Evolutionary conservation across 2,113 vertebrate species (phyloP).

Genomic region (Calonectris borealis): DNA sequence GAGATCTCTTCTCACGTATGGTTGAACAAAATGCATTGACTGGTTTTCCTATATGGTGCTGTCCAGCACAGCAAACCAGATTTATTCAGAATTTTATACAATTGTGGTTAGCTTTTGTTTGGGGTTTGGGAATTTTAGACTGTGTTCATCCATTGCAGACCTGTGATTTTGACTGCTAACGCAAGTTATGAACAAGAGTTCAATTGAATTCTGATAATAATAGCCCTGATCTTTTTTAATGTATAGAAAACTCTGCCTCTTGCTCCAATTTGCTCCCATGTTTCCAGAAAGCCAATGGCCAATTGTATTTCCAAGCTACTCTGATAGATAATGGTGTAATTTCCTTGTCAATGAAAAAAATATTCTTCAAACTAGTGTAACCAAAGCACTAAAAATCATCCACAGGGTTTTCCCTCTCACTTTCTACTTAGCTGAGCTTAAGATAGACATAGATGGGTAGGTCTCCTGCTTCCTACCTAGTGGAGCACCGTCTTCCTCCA

Average conservation of each 20-base stretch:
- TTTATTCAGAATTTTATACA: neutral
- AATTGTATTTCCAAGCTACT: neutral
- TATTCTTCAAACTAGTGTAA: neutral
- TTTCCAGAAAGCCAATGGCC: neutral
- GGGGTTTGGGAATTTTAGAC: neutral
- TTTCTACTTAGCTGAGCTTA: neutral
- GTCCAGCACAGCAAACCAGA: neutral
- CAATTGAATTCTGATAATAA: neutral
- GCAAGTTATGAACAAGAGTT: neutral
- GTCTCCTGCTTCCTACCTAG: neutral
- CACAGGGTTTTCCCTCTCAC: neutral
- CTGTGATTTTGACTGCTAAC: neutral
- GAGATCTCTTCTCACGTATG: neutral
- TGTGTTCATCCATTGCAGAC: neutral
- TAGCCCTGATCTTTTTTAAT: neutral
- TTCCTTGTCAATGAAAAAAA: neutral
- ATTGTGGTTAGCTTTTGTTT: neutral
- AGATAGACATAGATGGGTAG: neutral
- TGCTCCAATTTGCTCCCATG: neutral
- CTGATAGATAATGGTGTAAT: neutral
- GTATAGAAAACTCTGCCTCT: neutral
- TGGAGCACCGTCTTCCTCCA: accelerated
- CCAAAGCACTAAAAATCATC: neutral
- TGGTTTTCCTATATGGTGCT: neutral
- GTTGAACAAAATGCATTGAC: neutral